Conservation (phyloP, 2,797 vertebrate species). For the Phoxinus dragarum region DNA sequence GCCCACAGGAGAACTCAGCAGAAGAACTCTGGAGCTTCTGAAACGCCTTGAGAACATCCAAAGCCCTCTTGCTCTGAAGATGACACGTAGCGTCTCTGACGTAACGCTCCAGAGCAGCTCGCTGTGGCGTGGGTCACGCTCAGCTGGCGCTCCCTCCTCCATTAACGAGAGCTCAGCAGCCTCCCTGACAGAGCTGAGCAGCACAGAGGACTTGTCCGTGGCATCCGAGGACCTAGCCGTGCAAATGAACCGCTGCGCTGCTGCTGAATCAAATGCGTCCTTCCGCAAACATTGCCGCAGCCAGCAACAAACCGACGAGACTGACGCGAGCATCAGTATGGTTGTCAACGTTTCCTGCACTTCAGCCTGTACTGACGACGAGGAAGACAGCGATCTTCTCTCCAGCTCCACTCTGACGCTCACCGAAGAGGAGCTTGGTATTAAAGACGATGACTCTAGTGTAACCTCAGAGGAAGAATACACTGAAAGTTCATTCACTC, state of each 20-base stretch:
- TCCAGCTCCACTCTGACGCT: constrained; percentile 97
- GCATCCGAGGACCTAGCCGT: constrained; percentile 88
- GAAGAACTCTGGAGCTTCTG: constrained; percentile 94
- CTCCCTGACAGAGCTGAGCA: constrained; percentile 92
- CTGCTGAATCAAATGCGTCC: constrained; percentile 84
- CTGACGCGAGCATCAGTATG: constrained; percentile 94
- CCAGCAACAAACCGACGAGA: constrained; percentile 78
- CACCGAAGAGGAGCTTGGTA: constrained; percentile 93
- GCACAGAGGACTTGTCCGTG: constrained; percentile 90
- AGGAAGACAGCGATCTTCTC: constrained; percentile 96
- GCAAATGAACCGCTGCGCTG: constrained; percentile 81
- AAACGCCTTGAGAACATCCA: constrained; percentile 95
- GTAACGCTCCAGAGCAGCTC: constrained; percentile 87
- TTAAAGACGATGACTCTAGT: constrained; percentile 88
- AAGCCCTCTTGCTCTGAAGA: constrained; percentile 85
- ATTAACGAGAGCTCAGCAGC: constrained; percentile 88
- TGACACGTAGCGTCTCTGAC: constrained; percentile 94
- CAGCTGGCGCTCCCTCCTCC: constrained; percentile 78
- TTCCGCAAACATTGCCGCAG: constrained; percentile 80
- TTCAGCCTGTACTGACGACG: constrained; percentile 94
- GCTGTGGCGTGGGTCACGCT: constrained; percentile 71
- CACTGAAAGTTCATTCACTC: constrained; percentile 86
- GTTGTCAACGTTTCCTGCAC: constrained; percentile 96
- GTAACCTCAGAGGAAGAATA: constrained; percentile 89
- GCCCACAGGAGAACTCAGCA: constrained; percentile 90